Evolutionary conservation across 2,113 vertebrate species (phyloP), one percentile per base, ranked within the genome.

Genomic region (Polypterus senegalus): DNA sequence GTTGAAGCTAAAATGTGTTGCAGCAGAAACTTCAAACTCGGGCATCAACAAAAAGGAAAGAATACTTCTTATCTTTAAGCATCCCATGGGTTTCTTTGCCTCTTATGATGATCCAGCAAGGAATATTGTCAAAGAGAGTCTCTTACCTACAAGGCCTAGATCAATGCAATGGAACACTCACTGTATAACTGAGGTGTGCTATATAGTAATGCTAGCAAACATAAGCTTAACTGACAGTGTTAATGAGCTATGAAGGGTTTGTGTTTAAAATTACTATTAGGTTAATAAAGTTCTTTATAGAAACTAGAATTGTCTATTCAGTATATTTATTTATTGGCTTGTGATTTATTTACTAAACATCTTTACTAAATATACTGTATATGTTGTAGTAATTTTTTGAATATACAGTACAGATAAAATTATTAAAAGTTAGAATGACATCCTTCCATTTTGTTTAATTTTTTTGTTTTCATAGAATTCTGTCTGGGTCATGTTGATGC

Each of bases 21-120:
- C 8, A 74, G 66, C 71, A 63, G 80, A 76, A 74, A 76, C 75
- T 76, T 67, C 63, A 71, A 64, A 76, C 64, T 62, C 56, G 67
- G 72, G 69, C 63, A 47, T 66, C 48, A 49, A 10, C 54, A 6
- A 74, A 65, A 67, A 57, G 47, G 27, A 46, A 51, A 72, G 69
- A 63, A 71, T 5, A 64, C 65, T 64, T 74, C 74, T 76, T 77
- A 76, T 78, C 72, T 64, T 52, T 51, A 57, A 49, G 55, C 62
- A 68, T 79, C 77, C 77, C 54, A 71, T 48, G 47, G 63, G 77
- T 71, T 76, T 63, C 44, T 65, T 27, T 58, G 66, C 58, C 65
- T 73, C 74, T 76, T 58, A 62, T 79, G 78, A 84, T 81, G 80
- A 83, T 75, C 61, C 73, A 80, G 78, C 70, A 68, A 64, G 70